Percentiles rank a stretch among this genome's conserved stretches.
Evolutionary conservation across 2,113 vertebrate genomes (phyloP).

Genomic region (Pedionomus torquatus): DNA sequence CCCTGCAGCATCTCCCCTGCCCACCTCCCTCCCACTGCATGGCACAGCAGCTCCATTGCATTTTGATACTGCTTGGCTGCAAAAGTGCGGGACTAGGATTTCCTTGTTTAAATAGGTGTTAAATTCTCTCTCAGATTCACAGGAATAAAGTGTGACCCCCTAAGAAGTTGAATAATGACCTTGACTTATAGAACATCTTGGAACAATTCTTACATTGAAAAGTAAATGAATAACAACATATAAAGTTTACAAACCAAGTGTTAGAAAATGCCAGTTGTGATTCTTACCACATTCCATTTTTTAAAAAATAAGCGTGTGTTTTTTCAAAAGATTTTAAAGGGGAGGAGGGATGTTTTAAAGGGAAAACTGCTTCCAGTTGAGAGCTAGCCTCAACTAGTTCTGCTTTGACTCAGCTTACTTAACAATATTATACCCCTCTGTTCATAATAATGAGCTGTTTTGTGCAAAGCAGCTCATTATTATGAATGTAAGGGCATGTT

Average conservation of each 20-base stretch:
- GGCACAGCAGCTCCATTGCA: not conserved
- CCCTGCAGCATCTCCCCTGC: not conserved
- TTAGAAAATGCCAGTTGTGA: constrained; percentile 31
- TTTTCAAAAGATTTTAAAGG: constrained; percentile 57
- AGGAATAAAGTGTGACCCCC: constrained; percentile 28
- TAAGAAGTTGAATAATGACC: constrained; percentile 51
- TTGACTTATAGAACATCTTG: constrained; percentile 46
- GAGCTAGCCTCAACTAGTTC: constrained; percentile 55
- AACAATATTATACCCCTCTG: constrained; percentile 63
- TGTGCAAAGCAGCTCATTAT: constrained; percentile 77
- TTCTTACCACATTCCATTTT: constrained; percentile 35
- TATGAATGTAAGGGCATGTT: constrained; percentile 74
- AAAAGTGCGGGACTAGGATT: not conserved
- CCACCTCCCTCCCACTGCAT: not conserved
- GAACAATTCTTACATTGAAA: constrained; percentile 60
- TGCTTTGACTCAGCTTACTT: constrained; percentile 69
- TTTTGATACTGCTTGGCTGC: not conserved
- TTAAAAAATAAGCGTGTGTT: constrained; percentile 52
- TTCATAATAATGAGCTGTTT: constrained; percentile 74
- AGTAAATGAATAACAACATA: constrained; percentile 35
- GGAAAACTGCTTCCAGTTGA: constrained; percentile 51
- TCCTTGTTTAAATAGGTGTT: constrained; percentile 45
- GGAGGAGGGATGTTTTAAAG: constrained; percentile 42
- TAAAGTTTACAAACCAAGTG: constrained; percentile 36
- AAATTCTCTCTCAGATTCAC: constrained; percentile 51